Evolutionary conservation across 1,140 invertebrate species (phyloP).

Genomic region (Augochlora pura): DNA sequence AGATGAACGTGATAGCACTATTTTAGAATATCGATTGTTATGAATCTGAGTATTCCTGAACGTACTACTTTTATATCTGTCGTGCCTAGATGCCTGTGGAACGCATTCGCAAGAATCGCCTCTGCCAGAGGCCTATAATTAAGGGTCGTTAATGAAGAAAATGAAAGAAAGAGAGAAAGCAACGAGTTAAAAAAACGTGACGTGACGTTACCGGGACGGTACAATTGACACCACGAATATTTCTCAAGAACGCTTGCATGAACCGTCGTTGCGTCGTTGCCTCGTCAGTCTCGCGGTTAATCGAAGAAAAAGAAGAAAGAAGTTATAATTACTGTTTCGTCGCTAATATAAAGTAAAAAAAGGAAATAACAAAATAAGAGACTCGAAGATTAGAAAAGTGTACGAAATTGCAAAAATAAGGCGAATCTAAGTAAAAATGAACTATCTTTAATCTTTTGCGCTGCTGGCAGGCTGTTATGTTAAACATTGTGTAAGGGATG

Average conservation of each 20-base stretch:
- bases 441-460: slow-evolving; percentile 69
- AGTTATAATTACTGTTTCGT: slow-evolving; percentile 62
- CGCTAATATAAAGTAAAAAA: slow-evolving; percentile 57
- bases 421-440: slow-evolving; percentile 46
- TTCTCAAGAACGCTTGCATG: slow-evolving; percentile 64
- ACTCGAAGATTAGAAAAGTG: slow-evolving; percentile 53
- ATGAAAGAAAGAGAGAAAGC: slow-evolving; percentile 48
- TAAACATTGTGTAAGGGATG: slow-evolving; percentile 74
- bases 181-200: slow-evolving; percentile 57
- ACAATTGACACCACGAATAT: slow-evolving; percentile 62
- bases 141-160: slow-evolving; percentile 40
- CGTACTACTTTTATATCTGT: slow-evolving; percentile 70
- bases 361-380: slow-evolving; percentile 8
- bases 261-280: slow-evolving; percentile 62
- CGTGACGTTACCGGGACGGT: slow-evolving; percentile 63
- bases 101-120: slow-evolving; percentile 57
- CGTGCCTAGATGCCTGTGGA: slow-evolving; percentile 71
- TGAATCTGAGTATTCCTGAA: slow-evolving; percentile 62
- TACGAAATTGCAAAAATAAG: slow-evolving; percentile 55
- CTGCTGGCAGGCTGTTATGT: slow-evolving; percentile 80
- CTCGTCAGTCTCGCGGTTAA: slow-evolving; percentile 60
- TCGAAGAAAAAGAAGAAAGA: slow-evolving; percentile 21
- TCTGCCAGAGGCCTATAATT: slow-evolving; percentile 48
- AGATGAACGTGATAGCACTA: slow-evolving; percentile 67
- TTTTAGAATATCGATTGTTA: slow-evolving; percentile 65